Evolutionary conservation across 2,888 invertebrate genomes (phyloP).

Genomic region (Pycnomerus fuliginosus): DNA sequence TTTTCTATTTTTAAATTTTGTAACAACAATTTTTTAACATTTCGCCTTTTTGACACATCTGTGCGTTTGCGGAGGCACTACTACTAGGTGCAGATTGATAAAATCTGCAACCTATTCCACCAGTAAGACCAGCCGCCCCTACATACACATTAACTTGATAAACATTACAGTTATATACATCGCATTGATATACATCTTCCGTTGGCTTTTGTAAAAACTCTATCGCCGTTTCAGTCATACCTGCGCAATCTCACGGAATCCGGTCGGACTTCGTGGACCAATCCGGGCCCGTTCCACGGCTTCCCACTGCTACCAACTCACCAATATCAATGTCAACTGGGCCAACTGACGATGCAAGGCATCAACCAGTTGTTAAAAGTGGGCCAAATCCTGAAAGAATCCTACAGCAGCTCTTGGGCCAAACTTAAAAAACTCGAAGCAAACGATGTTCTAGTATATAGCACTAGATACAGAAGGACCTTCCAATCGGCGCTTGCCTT

Average conservation of each 20-base stretch:
- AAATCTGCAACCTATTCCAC: no score
- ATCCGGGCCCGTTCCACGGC: constrained; percentile 80
- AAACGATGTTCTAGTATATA: constrained; percentile 69
- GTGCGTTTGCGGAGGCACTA: no score
- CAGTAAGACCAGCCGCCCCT: no score
- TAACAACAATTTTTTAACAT: no score
- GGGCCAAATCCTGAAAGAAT: constrained; percentile 66
- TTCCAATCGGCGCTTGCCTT: constrained; percentile 87
- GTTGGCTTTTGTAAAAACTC: no score
- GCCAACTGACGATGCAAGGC: constrained; percentile 82
- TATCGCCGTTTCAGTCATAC: constrained; percentile 57
- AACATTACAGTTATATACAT: no score
- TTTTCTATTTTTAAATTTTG: no score
- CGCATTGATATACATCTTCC: no score
- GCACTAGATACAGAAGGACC: constrained; percentile 85
- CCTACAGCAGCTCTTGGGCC: constrained; percentile 56
- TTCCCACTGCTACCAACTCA: constrained; percentile 74
- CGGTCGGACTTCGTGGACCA: constrained; percentile 71
- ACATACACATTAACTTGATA: no score
- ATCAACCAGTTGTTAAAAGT: constrained; percentile 78
- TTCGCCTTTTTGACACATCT: no score
- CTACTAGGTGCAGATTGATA: no score
- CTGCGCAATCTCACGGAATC: constrained; percentile 58
- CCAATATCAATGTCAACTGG: constrained; percentile 72
- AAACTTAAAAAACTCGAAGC: constrained; percentile 53